phyloP scores from a whole-genome alignment of 1,140 invertebrate species.

The Zaprionus kolodkinae region DNA sequence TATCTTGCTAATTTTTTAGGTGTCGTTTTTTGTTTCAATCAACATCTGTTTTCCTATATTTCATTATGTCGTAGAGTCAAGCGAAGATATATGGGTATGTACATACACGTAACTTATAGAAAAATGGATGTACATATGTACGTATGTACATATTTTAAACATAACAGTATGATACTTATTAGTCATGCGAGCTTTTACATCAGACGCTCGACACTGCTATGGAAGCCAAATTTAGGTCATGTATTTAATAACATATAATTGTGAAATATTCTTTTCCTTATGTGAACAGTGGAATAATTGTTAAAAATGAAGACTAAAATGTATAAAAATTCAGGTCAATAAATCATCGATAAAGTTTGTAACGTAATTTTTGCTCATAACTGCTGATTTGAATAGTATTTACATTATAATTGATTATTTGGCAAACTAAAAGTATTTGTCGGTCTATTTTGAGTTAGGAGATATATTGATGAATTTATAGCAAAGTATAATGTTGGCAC shows the following conservation, averaged over 20 bases:
- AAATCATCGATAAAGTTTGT: not conserved
- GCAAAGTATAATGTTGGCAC: slow-evolving; percentile 58
- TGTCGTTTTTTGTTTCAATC: not conserved
- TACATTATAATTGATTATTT: not conserved
- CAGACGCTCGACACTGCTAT: slow-evolving; percentile 24
- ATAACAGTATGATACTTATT: slow-evolving; percentile 43
- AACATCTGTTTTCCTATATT: not conserved
- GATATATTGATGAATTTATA: not conserved
- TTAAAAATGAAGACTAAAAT: not conserved
- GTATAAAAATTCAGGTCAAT: too few relatives aligned
- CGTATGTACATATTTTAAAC: slow-evolving; percentile 1
- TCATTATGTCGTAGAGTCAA: not conserved
- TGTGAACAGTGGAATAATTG: slow-evolving; percentile 2
- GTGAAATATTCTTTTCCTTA: slow-evolving; percentile 9
- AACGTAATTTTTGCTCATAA: not conserved
- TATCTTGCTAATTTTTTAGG: not conserved
- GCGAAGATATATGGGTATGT: not conserved
- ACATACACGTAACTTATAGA: not conserved
- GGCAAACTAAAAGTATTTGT: not conserved
- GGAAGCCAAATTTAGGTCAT: slow-evolving; percentile 32
- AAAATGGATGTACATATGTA: not conserved
- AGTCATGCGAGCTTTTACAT: slow-evolving; percentile 8
- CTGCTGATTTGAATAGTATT: not conserved
- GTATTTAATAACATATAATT: slow-evolving; percentile 20
- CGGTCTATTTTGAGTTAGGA: not conserved